phyloP scores from a whole-genome alignment of 92 coral and sea anemone genomes.

The Blastomussa wellsi region DNA sequence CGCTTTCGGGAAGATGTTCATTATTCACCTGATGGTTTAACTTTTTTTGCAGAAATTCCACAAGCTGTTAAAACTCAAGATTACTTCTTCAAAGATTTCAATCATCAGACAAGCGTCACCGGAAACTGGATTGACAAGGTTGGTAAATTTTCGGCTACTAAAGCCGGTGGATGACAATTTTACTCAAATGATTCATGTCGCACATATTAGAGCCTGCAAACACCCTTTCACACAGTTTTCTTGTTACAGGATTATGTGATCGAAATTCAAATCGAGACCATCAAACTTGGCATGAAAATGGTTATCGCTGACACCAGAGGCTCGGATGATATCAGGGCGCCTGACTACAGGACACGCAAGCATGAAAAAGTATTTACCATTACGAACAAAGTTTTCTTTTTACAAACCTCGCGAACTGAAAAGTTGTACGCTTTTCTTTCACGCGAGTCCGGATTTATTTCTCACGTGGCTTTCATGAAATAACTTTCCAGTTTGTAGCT shows the following conservation, averaged over 20 bases:
- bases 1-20: not conserved
- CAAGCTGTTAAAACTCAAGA: not conserved
- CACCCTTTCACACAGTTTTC: not conserved
- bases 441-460: too few species aligned
- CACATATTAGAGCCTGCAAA: not conserved
- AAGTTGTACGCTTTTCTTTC: too few species aligned
- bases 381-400: too few species aligned
- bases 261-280: not conserved
- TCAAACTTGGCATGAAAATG: not conserved
- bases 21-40: not conserved
- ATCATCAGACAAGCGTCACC: not conserved
- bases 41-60: not conserved
- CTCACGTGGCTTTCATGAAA: too few species aligned
- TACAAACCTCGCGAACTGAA: too few species aligned
- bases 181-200: not conserved
- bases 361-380: not conserved
- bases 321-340: not conserved
- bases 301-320: not conserved
- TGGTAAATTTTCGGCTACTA: not conserved
- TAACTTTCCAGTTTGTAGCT: too few species aligned
- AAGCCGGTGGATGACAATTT: not conserved
- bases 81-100: not conserved
- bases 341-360: not conserved
- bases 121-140: not conserved
- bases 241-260: not conserved